phyloP scores from a whole-genome alignment of 2,797 vertebrate genomes.

The Salmo trutta region DNA sequence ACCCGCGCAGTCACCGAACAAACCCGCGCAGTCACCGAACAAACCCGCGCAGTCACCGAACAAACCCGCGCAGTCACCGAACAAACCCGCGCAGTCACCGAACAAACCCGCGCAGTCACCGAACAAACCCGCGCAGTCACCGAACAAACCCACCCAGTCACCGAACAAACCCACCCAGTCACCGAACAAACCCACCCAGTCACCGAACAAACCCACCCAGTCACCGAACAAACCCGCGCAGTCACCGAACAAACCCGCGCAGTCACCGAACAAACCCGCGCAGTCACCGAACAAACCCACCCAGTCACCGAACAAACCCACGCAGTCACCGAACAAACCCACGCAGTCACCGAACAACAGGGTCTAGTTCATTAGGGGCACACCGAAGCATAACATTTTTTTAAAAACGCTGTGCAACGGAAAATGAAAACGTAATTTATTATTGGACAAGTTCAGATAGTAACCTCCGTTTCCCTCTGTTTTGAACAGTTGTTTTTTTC shows the following conservation, averaged over 20 bases:
- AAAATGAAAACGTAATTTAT: not conserved
- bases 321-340: too few species aligned
- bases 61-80: not conserved
- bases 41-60: not conserved
- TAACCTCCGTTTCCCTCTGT: too few species aligned
- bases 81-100: not conserved
- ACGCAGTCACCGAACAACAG: not conserved
- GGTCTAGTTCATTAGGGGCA: not conserved
- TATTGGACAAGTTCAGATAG: not conserved
- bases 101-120: too few species aligned
- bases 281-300: not conserved
- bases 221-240: too few species aligned
- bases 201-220: not conserved
- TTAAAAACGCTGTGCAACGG: not conserved
- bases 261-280: too few species aligned
- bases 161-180: not conserved
- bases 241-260: not conserved
- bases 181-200: too few species aligned
- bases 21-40: not conserved
- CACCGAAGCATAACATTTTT: not conserved
- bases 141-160: too few species aligned
- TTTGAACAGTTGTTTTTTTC: not conserved
- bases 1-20: not conserved
- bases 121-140: not conserved
- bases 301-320: not conserved